Base-by-base conservation (phyloP, 2,797 vertebrate genomes). In the Sebastes miniatus region DNA sequence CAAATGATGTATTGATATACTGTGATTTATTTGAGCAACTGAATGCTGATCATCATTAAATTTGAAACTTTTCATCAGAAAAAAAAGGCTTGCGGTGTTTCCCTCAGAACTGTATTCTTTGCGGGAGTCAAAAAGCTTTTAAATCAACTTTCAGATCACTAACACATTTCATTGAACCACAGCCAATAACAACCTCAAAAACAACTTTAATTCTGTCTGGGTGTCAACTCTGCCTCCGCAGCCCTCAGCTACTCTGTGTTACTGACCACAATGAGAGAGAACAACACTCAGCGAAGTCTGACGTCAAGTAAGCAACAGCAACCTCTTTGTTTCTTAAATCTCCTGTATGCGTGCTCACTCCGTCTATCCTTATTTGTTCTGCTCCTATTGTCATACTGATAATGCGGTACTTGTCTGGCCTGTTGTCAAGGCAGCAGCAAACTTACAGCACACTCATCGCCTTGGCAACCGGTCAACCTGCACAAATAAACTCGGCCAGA, bases 341-440 rank as follows among this genome's bases (percentile, higher is more conserved):
- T 73, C n/a, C 64, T 18, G 31, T 31, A 4, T 57, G 77, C 66
- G 1, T 64, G 29, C 52, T 66, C 59, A 18, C 61, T 81, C 73
- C 18, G 47, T 77, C 80, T 63, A 22, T 83, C 27, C 77, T 66
- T 72, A 78, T 89, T 90, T 88, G 75, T 73, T 79, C 87, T 83
- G 77, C 69, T 84, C 58, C 90, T 76, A 87, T 88, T 92, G 85
- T 91, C 81, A 79, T 57, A 67, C 75, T 79, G 70, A 83, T 83
- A 85, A 87, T 69, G 71, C 74, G 68, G 57, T 65, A 76, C 70
- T 90, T 78, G 84, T 85, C 76, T 87, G 87, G 71, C 57, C 78
- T 63, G 91, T 92, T 90, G 92, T 92, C 94, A 95, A 90, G 92
- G 91, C 85, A 93, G 88, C 93, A 82, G 87, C 80, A 87, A 90